These are phyloP conservation scores for Parnassius apollo DNA, from an alignment of 2,888 invertebrate genomes.

Conservation along the genomic window DNA sequence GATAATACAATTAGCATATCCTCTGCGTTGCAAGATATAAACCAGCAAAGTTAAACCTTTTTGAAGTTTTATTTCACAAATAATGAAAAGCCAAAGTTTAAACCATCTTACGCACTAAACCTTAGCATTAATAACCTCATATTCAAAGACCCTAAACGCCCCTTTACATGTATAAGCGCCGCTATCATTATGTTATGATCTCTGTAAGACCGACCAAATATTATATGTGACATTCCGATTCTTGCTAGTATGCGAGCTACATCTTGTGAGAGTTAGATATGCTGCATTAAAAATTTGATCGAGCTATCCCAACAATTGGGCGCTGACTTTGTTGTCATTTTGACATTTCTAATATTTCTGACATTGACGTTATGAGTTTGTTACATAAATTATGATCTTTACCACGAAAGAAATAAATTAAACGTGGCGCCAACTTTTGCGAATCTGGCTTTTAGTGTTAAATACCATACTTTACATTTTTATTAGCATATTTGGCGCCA, in stretches of 20 bases:
- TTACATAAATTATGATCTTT: too few species aligned
- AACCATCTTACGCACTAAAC: not conserved
- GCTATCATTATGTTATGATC: constrained; percentile 28
- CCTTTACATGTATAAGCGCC: not conserved
- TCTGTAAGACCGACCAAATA: constrained; percentile 28
- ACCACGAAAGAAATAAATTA: too few species aligned
- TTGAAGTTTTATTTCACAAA: too few species aligned
- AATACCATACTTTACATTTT: too few species aligned
- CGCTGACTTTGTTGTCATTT: not conserved
- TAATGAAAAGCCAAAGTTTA: not conserved
- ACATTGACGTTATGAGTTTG: not conserved
- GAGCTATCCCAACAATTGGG: not conserved
- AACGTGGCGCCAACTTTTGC: too few species aligned
- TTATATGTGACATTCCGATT: constrained; percentile 5
- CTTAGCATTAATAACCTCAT: constrained; percentile 3
- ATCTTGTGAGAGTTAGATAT: not conserved
- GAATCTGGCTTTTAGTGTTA: too few species aligned
- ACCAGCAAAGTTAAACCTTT: too few species aligned
- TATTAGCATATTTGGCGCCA: too few species aligned
- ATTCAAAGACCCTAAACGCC: not conserved
- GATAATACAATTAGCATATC: not conserved
- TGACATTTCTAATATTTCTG: not conserved
- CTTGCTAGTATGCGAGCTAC: not conserved
- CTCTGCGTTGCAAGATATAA: too few species aligned
- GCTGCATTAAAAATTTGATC: not conserved